Base-by-base conservation (phyloP, 2,888 invertebrate species). In the Ptychoptera albimana region DNA sequence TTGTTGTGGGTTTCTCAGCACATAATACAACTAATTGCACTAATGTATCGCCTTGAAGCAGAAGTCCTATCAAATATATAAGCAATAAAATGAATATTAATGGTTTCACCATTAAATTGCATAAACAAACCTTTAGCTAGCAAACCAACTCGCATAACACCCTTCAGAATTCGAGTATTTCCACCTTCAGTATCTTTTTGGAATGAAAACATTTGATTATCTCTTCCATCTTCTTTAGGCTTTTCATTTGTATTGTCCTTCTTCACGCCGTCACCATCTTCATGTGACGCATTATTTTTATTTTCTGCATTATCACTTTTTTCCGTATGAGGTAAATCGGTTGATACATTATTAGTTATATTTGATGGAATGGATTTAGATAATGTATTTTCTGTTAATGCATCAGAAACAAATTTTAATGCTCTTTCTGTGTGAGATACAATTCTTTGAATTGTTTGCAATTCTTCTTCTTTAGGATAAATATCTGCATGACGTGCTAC, bases 61-160 rank as follows among this genome's bases (percentile, higher is more conserved):
- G 71, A 48, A 97, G 74, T 36, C 92, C 88, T 63, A 68, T 67
- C 43, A 42, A 23, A 36, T 49, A 69, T 62, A 38, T 9, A 8
- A 32, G n/a, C n/a, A n/a, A n/a, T n/a, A n/a, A n/a, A n/a, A n/a
- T n/a, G n/a, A n/a, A n/a, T n/a, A n/a, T n/a, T n/a, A n/a, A n/a
- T n/a, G n/a, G n/a, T n/a, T n/a, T n/a, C n/a, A n/a, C n/a, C n/a
- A n/a, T n/a, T n/a, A n/a, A n/a, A n/a, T n/a, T n/a, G n/a, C n/a
- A 15, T 30, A 39, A 16, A 30, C 13, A 35, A 48, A 52, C 53
- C 66, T 60, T 89, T 89, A 41, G 88, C 86, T 44, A 92, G 68
- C 59, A 86, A 82, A 44, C 94, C 94, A 39, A 96, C 93, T 50
- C 96, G 79, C 92, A 96, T 93, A 29, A 96, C 94, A 47, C 96